Conservation (phyloP, 1,140 invertebrate genomes). For the Pogonus chalceus region DNA sequence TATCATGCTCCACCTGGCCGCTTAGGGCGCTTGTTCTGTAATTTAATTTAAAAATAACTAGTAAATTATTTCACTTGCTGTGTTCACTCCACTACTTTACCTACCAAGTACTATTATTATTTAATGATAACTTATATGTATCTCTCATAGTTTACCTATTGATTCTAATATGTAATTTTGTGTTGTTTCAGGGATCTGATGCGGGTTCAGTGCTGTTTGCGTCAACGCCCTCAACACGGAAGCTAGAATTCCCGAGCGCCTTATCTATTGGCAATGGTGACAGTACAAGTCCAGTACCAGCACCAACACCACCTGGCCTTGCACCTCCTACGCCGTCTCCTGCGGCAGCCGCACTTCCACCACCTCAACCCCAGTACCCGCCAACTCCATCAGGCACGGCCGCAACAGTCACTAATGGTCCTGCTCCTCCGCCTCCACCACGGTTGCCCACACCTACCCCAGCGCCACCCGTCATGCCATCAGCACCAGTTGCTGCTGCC, state of each 20-base stretch:
- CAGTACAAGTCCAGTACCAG: conserved; percentile 29
- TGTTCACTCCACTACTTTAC: conserved; percentile 1
- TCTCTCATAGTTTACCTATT: too few species aligned
- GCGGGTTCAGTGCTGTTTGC: conserved; percentile 66
- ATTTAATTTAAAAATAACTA: too few species aligned
- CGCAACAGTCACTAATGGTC: conserved; percentile 9
- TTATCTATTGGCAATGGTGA: conserved; percentile 31
- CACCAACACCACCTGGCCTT: conserved; percentile 34
- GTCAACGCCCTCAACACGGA: conserved; percentile 46
- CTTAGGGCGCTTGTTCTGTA: too few species aligned
- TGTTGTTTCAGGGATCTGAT: conserved; percentile 53
- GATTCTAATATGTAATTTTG: too few species aligned
- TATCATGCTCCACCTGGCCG: too few species aligned
- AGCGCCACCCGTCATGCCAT: neutral
- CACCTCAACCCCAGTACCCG: conserved; percentile 39
- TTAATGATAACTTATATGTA: too few species aligned
- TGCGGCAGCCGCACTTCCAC: conserved; percentile 38
- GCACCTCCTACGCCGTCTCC: conserved; percentile 37
- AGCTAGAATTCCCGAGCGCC: conserved; percentile 44
- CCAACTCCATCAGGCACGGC: conserved; percentile 31
- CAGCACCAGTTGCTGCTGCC: neutral
- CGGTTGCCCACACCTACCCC: neutral
- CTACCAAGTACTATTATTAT: conserved; percentile 9
- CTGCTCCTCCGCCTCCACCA: conserved; percentile 15
- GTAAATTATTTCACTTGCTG: too few species aligned